phyloP scores from a whole-genome alignment of 2,888 invertebrate species.

The Drosophila greeni region DNA sequence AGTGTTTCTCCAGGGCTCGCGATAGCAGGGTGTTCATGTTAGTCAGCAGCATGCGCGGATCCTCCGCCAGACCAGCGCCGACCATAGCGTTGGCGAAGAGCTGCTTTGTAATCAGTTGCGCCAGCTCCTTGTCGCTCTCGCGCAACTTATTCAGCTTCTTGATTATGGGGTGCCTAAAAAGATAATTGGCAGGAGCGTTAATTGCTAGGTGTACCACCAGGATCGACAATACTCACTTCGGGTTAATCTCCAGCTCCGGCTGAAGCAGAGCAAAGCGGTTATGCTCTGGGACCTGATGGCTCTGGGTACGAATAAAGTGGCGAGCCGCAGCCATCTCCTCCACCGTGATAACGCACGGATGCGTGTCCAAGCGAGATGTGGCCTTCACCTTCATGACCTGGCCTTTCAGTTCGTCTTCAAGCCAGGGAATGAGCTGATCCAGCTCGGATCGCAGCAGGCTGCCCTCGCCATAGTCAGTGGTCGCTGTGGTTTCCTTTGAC shows the following conservation, averaged over 20 bases:
- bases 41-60: constrained; percentile 90
- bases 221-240: constrained; percentile 82
- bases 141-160: constrained; percentile 90
- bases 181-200: background rate
- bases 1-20: constrained; percentile 89
- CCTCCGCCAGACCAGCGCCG: constrained; percentile 94
- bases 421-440: constrained; percentile 87
- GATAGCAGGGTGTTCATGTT: constrained; percentile 92
- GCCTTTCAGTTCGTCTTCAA: constrained; percentile 86
- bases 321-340: constrained; percentile 98
- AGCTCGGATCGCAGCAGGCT: constrained; percentile 87
- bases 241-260: constrained; percentile 96
- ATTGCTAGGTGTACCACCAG: background rate
- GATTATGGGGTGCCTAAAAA: constrained; percentile 89
- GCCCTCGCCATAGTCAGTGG: constrained; percentile 82
- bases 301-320: constrained; percentile 94
- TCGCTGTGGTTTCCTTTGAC: constrained; percentile 80
- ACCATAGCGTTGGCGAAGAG: constrained; percentile 97
- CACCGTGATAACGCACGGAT: constrained; percentile 97
- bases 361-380: constrained; percentile 90
- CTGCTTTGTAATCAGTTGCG: constrained; percentile 91
- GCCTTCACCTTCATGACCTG: constrained; percentile 90
- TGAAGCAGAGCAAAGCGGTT: constrained; percentile 91
- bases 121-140: constrained; percentile 87
- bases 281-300: constrained; percentile 89